These are phyloP conservation scores for Oncopodura yosiiana DNA, from an alignment of 1,140 invertebrate species.

Conservation along the genomic window DNA sequence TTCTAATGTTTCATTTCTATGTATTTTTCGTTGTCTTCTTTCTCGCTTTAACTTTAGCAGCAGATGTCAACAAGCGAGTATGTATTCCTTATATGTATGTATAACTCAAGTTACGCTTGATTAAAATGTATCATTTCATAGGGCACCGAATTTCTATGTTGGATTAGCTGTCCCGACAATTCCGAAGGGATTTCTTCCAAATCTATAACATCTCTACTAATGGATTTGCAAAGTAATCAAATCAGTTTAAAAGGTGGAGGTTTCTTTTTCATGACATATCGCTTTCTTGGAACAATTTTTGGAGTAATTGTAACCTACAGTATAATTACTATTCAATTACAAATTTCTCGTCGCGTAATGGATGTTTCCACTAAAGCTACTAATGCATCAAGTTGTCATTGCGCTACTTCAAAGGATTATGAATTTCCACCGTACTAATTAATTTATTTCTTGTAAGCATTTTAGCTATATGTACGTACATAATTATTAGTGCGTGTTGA, in stretches of 20 bases:
- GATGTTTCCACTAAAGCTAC: too few species aligned
- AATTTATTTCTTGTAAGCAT: too few species aligned
- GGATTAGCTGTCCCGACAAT: conserved; percentile 10
- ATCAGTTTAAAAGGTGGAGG: conserved; percentile 18
- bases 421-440: too few species aligned
- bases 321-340: conserved; percentile 29
- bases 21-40: conserved; percentile 24
- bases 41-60: conserved; percentile 14
- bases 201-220: conserved; percentile 13
- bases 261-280: conserved; percentile 23
- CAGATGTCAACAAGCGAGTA: conserved; percentile 28
- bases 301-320: conserved; percentile 24
- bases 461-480: too few species aligned
- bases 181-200: background rate
- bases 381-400: too few species aligned
- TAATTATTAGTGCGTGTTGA: too few species aligned
- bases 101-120: background rate
- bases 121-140: background rate
- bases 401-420: too few species aligned
- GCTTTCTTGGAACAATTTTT: conserved; percentile 28
- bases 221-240: conserved; percentile 23
- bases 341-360: conserved; percentile 17
- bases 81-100: background rate
- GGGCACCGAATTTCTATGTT: conserved; percentile 20
- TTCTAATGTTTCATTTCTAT: conserved; percentile 14